Conservation (phyloP, 2,888 invertebrate genomes). For the Ashinkailepas kermadecensis region DNA sequence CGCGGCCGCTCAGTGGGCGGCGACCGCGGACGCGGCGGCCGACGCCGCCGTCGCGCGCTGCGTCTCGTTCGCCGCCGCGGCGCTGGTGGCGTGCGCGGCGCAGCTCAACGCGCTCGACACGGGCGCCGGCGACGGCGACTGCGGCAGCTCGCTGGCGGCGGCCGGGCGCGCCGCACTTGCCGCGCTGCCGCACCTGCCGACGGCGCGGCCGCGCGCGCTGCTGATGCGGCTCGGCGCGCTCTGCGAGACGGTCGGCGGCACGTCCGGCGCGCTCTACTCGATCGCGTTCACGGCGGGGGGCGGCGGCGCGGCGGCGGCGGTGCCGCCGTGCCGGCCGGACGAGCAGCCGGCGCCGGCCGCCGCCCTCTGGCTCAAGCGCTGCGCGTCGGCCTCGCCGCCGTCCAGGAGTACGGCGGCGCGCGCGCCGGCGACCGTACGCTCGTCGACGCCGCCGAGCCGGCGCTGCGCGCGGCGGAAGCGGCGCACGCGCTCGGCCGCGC, state of each 20-base stretch:
- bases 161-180: slow-evolving; percentile 39
- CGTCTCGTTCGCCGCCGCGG: slow-evolving; percentile 46
- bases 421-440: slow-evolving; percentile 66
- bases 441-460: slow-evolving; percentile 53
- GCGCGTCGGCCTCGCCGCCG: slow-evolving; percentile 51
- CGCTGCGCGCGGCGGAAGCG: slow-evolving; percentile 41
- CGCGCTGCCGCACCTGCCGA: slow-evolving; percentile 31
- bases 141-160: slow-evolving; percentile 57
- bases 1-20: background rate
- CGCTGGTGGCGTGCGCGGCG: slow-evolving; percentile 53
- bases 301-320: background rate
- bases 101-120: slow-evolving; percentile 57
- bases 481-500: slow-evolving; percentile 22
- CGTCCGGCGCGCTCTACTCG: slow-evolving; percentile 70
- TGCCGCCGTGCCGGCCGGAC: slow-evolving; percentile 4
- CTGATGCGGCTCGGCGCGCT: slow-evolving; percentile 45
- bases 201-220: slow-evolving; percentile 34
- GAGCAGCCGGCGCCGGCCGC: slow-evolving; percentile 18
- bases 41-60: slow-evolving; percentile 38
- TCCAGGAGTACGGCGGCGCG: slow-evolving; percentile 63
- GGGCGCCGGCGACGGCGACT: slow-evolving; percentile 66
- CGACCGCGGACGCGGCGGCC: background rate
- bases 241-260: slow-evolving; percentile 66
- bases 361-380: slow-evolving; percentile 50
- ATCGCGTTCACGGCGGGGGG: slow-evolving; percentile 62